These are phyloP conservation scores for Caracal caracal DNA, from an alignment of 2,113 vertebrate genomes.

Conservation along the genomic window DNA sequence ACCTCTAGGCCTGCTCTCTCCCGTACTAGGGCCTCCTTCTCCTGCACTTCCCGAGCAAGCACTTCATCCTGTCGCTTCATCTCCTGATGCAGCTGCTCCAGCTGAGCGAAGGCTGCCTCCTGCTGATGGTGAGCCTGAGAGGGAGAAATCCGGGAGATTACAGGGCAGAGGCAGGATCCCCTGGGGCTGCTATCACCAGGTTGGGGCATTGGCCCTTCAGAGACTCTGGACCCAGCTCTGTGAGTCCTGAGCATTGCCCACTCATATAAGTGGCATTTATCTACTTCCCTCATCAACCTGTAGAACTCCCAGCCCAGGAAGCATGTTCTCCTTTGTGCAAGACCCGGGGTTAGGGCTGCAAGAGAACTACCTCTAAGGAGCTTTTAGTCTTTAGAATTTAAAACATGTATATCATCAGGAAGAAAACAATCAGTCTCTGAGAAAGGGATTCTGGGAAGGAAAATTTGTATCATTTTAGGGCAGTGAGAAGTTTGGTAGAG, in stretches of 20 bases:
- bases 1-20: constrained; percentile 86
- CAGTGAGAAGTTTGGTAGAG: background rate
- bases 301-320: background rate
- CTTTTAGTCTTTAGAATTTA: background rate
- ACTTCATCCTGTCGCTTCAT: constrained; percentile 70
- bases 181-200: background rate
- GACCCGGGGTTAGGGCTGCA: background rate
- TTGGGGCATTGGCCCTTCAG: background rate
- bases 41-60: constrained; percentile 70
- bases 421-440: background rate
- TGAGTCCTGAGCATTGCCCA: background rate
- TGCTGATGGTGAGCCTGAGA: constrained; percentile 83
- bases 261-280: background rate
- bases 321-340: background rate
- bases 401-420: background rate
- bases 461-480: background rate
- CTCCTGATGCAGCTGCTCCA: constrained; percentile 83
- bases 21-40: constrained; percentile 83
- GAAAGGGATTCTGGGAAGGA: constrained; percentile 5
- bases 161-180: background rate
- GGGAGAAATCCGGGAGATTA: background rate
- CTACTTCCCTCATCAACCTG: background rate
- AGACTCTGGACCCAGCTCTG: background rate
- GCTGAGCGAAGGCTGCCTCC: constrained; percentile 61
- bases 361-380: background rate